Evolutionary conservation across 1,140 invertebrate species (phyloP).

Genomic region (Drosophila auraria): DNA sequence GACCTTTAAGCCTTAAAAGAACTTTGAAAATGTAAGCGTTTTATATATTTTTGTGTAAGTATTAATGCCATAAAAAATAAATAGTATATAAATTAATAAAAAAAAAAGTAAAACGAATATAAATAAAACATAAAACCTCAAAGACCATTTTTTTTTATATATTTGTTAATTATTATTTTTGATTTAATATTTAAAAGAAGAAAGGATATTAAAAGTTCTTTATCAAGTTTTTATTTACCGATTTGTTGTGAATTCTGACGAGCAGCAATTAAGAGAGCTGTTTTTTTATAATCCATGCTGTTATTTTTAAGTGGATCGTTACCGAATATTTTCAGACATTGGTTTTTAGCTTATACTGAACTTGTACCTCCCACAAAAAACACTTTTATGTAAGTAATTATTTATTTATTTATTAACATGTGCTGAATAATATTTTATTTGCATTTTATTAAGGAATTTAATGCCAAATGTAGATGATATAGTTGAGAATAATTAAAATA

Average conservation of each 20-base stretch:
- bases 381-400: background rate
- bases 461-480: background rate
- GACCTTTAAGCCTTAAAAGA: background rate
- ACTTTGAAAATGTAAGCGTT: background rate
- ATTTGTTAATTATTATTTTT: no score
- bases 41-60: no score
- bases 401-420: conserved; percentile 15
- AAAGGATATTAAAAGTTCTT: background rate
- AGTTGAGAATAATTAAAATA: conserved; percentile 21
- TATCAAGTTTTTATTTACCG: background rate
- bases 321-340: conserved; percentile 6
- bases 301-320: background rate
- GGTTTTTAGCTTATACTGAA: conserved; percentile 12
- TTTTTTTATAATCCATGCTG: conserved; percentile 7
- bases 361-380: background rate
- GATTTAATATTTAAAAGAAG: background rate
- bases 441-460: background rate
- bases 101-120: no score
- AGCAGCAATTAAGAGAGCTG: conserved; percentile 3
- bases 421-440: background rate
- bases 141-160: no score
- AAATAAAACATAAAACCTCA: no score
- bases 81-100: no score
- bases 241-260: background rate
- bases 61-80: background rate